Percentiles rank a stretch among this genome's conserved stretches.
These are phyloP conservation scores for Micropoecilia bifurca DNA, from an alignment of 2,797 vertebrate species.

Conservation along the genomic window DNA sequence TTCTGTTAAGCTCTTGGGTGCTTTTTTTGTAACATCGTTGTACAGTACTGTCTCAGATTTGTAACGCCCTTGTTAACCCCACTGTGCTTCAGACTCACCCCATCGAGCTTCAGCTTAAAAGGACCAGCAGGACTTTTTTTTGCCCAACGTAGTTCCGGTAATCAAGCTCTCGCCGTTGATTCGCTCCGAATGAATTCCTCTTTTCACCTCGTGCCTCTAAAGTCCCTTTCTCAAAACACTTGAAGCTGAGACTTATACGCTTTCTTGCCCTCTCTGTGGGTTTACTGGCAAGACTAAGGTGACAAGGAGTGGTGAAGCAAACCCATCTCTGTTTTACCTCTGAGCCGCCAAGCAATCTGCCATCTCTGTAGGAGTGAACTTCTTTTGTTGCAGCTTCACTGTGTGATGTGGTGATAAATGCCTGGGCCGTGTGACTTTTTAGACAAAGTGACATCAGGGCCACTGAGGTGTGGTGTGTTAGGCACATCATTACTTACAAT, in stretches of 20 bases:
- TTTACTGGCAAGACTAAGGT: background rate
- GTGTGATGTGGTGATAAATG: background rate
- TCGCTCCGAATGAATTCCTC: background rate
- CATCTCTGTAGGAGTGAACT: background rate
- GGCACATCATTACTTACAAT: background rate
- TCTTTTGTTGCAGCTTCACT: background rate
- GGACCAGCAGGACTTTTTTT: background rate
- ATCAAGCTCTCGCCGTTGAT: background rate
- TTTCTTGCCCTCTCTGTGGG: background rate
- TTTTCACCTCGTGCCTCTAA: background rate
- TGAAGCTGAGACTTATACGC: background rate
- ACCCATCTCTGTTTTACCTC: background rate
- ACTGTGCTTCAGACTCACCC: background rate
- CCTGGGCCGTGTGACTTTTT: background rate
- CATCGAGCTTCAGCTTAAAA: background rate
- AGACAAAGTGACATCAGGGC: background rate
- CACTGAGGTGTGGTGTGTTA: background rate
- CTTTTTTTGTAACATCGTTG: background rate
- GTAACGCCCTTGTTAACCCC: background rate
- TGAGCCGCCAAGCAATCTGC: background rate
- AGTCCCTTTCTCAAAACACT: background rate
- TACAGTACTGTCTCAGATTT: background rate
- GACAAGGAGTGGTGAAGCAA: background rate
- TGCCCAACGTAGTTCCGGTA: background rate
- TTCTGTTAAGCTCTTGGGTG: constrained; percentile 11